Evolutionary conservation across 2,797 vertebrate genomes (phyloP).

Genomic region (Labroides dimidiatus): DNA sequence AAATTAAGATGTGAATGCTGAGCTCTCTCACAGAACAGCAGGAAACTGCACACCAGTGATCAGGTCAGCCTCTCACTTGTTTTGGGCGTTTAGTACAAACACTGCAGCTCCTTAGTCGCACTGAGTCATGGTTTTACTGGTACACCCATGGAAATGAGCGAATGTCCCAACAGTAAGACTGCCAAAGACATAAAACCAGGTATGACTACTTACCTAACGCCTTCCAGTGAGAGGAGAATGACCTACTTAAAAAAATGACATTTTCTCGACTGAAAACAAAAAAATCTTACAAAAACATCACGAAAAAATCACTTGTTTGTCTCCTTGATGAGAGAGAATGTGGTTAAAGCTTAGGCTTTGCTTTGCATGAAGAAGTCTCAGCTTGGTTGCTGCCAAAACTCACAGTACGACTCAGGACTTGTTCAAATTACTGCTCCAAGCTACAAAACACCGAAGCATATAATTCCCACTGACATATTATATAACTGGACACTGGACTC

Average conservation of each 20-base stretch:
- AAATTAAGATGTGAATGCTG: not conserved
- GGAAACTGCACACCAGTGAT: conserved; percentile 17
- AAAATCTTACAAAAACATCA: not conserved
- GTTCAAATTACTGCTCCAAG: not conserved
- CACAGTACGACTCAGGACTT: not conserved
- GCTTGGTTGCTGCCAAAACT: not conserved
- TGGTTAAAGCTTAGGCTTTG: not conserved
- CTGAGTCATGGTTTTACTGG: conserved; percentile 43
- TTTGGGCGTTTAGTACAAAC: conserved; percentile 31
- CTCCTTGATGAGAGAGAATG: not conserved
- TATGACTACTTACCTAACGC: not conserved
- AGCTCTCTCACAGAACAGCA: conserved; percentile 40
- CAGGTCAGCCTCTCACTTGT: conserved; percentile 40
- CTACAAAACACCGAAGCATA: not conserved
- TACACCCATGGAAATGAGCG: conserved; percentile 41
- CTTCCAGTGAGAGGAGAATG: not conserved
- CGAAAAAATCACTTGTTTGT: not conserved
- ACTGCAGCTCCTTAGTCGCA: conserved; percentile 18
- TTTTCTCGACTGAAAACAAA: too few species aligned
- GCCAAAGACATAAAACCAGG: conserved; percentile 6
- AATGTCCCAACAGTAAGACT: conserved; percentile 14
- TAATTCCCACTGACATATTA: not conserved
- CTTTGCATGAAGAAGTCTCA: not conserved
- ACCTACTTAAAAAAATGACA: not conserved
- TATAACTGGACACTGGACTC: not conserved